Evolutionary conservation across 2,797 vertebrate species (phyloP), one percentile per base, ranked within the genome.

Genomic region (Schizopygopsis pylzovi): DNA sequence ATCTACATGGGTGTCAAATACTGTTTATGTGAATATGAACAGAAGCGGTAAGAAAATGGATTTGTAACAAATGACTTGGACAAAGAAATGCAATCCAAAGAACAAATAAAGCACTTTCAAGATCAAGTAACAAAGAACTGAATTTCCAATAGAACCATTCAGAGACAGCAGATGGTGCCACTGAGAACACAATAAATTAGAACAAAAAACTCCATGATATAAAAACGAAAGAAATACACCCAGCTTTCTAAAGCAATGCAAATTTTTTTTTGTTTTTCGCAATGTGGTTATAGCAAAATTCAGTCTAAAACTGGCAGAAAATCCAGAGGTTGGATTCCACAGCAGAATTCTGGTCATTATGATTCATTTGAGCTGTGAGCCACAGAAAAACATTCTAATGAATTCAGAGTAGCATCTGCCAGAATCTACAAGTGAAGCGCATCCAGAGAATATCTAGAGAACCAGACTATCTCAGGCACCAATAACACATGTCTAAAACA

Each of bases 141-240:
- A 8, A 22, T 37, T 4, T 54, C n/a, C 33, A 37, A 49, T 12
- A 54, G 22, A 59, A n/a, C 49, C 37, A 33, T 25, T 76, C 15
- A 49, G 61, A 49, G 20, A 75, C 83, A 81, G 77, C 47, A 90
- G 89, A 75, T 73, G 87, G 85, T 28, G 77, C 83, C 83, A 76
- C 28, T n/a, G 81, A 88, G 87, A 54, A 25, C 12, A 2, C 3
- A 33, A 5, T 15, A 18, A 11, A 7, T 33, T 7, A 11, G 3
- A 71, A n/a, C 4, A 45, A 6, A 47, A 63, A 47, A 15, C 43
- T 47, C 54, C 54, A 28, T 25, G 59, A 47, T 1, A 80, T 12
- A 83, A 61, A 47, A 54, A 54, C 77, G 28, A 43, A 79, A 43
- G 43, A 68, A 59, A 59, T 9, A 41, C 49, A 76, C 73, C 47